Conservation (phyloP, 2,797 vertebrate genomes). For the Aplochiton taeniatus region DNA sequence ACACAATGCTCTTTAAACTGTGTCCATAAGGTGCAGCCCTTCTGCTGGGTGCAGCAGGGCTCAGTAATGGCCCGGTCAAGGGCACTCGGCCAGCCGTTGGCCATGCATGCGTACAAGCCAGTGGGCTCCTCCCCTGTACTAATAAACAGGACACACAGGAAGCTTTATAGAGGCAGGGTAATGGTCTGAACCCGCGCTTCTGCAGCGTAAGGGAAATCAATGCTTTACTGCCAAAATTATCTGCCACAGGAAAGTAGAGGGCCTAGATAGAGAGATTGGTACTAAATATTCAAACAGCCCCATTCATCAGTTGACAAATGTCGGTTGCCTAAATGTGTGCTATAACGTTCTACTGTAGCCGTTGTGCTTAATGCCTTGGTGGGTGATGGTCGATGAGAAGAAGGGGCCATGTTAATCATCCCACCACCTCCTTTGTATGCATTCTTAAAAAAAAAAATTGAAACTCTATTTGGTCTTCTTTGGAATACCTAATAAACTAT, state of each 20-base stretch:
- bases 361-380: constrained; percentile 8
- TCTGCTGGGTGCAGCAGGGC: no score
- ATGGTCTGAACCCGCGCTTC: constrained; percentile 70
- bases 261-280: constrained; percentile 53
- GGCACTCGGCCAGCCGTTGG: constrained; percentile 37
- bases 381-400: constrained; percentile 45
- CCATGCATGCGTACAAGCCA: constrained; percentile 45
- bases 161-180: constrained; percentile 74
- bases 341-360: constrained; percentile 30
- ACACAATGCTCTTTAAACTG: neutral
- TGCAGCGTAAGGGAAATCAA: constrained; percentile 75
- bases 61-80: constrained; percentile 13
- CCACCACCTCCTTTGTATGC: constrained; percentile 21
- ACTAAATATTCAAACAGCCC: constrained; percentile 71
- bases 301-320: constrained; percentile 72
- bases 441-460: constrained; percentile 2
- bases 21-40: neutral
- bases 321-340: constrained; percentile 43
- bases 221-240: constrained; percentile 75
- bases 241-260: constrained; percentile 59
- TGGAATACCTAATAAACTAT: neutral
- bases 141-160: constrained; percentile 69
- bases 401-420: constrained; percentile 31
- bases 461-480: constrained; percentile 14
- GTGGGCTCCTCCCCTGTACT: constrained; percentile 60